Evolutionary conservation across 2,113 vertebrate species (phyloP).

Genomic region (Brienomyrus longianalis): DNA sequence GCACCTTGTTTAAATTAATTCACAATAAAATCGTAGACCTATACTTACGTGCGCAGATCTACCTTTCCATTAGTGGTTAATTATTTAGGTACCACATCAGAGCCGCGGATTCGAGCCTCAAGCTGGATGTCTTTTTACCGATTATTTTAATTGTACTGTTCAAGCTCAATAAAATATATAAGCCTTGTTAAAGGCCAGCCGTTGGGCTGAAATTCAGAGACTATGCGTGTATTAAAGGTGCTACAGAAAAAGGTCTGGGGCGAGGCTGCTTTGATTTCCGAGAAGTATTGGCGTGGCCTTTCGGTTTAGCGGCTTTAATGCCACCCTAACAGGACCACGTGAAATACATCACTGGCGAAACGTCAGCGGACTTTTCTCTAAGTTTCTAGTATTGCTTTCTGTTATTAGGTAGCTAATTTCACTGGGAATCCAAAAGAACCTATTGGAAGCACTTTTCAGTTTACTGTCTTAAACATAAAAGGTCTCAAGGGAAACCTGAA

Average conservation of each 20-base stretch:
- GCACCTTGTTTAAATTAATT: background rate
- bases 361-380: background rate
- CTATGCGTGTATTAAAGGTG: background rate
- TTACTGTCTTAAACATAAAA: too few relatives aligned
- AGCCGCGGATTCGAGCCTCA: background rate
- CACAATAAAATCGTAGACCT: background rate
- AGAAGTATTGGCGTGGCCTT: background rate
- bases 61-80: background rate
- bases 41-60: background rate
- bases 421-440: too few relatives aligned
- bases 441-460: too few relatives aligned
- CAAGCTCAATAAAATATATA: background rate
- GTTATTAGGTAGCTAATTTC: background rate
- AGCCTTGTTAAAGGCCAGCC: background rate
- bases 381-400: background rate
- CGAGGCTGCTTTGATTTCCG: background rate
- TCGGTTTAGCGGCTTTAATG: background rate
- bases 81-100: background rate
- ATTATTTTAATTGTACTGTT: background rate
- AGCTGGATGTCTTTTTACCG: background rate
- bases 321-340: background rate
- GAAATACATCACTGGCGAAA: background rate
- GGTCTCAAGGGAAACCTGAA: too few relatives aligned
- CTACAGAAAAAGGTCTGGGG: background rate
- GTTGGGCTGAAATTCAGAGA: background rate